These are phyloP conservation scores for Hippocampus guttulatus DNA, from an alignment of 2,113 vertebrate species.

Conservation along the genomic window DNA sequence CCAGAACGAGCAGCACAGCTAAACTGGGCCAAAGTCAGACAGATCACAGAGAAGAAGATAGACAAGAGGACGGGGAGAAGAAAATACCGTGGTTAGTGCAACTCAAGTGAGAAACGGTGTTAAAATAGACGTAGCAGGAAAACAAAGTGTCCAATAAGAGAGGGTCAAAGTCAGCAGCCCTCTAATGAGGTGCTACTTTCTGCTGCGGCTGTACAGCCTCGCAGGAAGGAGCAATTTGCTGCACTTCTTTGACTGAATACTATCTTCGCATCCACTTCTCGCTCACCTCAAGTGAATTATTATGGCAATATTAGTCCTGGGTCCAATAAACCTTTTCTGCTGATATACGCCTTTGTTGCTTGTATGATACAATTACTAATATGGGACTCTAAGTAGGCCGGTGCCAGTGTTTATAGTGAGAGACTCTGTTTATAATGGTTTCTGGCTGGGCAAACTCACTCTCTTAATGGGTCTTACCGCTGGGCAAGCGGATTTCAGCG, in stretches of 20 bases:
- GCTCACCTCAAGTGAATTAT: conserved; percentile 24
- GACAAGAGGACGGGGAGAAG: conserved; percentile 22
- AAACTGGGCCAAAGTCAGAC: conserved; percentile 34
- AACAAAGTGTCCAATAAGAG: conserved; percentile 34
- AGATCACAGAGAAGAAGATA: conserved; percentile 41
- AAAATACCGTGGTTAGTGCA: conserved; percentile 44
- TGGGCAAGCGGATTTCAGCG: conserved; percentile 14
- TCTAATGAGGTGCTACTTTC: conserved; percentile 28
- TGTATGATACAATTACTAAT: conserved; percentile 31
- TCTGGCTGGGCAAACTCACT: conserved; percentile 5
- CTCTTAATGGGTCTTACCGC: conserved; percentile 15
- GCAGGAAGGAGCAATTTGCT: conserved; percentile 17
- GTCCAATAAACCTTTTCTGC: conserved; percentile 29
- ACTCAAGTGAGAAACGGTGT: conserved; percentile 39
- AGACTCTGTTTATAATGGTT: conserved; percentile 24
- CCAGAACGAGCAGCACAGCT: background rate
- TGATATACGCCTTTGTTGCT: conserved; percentile 37
- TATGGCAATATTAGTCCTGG: conserved; percentile 16
- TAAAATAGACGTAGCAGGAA: conserved; percentile 34
- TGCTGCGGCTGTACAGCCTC: background rate
- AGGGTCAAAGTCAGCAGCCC: conserved; percentile 29
- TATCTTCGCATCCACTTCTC: conserved; percentile 2
- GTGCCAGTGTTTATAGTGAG: conserved; percentile 16
- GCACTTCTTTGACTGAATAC: conserved; percentile 5
- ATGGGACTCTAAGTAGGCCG: conserved; percentile 24